phyloP scores from a whole-genome alignment of 2,113 vertebrate species.

The Otus sunia region DNA sequence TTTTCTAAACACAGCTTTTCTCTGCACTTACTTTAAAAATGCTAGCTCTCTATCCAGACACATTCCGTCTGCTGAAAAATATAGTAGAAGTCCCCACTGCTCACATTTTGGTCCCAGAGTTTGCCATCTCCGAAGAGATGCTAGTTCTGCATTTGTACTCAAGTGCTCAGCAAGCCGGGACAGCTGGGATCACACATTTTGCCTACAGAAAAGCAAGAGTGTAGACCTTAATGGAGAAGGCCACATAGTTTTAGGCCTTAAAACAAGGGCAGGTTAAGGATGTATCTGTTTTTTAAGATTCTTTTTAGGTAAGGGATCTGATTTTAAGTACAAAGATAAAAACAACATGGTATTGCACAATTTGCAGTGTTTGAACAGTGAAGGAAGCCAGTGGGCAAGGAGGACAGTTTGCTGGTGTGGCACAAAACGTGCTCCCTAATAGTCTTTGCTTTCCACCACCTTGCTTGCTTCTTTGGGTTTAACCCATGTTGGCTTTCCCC shows the following conservation, averaged over 20 bases:
- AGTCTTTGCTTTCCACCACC: background rate
- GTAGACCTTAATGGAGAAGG: background rate
- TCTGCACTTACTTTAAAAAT: background rate
- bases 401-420: background rate
- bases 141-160: background rate
- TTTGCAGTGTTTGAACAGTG: background rate
- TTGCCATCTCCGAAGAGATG: background rate
- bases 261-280: background rate
- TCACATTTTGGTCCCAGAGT: fast-evolving
- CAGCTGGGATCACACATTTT: background rate
- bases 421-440: background rate
- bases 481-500: background rate
- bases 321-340: background rate
- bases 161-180: background rate
- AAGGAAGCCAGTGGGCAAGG: background rate
- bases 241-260: background rate
- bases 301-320: background rate
- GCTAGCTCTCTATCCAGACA: background rate
- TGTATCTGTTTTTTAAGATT: background rate
- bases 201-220: background rate
- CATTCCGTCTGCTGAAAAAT: background rate
- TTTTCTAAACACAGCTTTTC: background rate
- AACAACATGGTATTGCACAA: fast-evolving
- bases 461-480: background rate
- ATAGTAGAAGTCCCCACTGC: background rate